Evolutionary conservation across 2,113 vertebrate genomes (phyloP), one percentile per base, ranked within the genome.

Genomic region (Geococcyx californianus): DNA sequence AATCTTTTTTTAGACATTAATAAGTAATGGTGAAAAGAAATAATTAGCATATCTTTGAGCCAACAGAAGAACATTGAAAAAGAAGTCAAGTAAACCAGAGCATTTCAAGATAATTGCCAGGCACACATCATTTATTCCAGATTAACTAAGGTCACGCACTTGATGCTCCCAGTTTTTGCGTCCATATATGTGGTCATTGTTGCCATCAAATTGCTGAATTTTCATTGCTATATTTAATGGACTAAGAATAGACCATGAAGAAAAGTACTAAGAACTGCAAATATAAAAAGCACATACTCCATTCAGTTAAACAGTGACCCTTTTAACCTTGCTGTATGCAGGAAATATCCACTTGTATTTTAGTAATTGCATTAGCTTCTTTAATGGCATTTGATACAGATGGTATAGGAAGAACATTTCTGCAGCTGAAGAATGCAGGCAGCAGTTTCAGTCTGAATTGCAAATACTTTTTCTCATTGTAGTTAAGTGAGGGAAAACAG

Each of bases 71-170:
- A 97, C 95, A 97, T 84, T 98, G 97, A 78, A 93, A 94, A 91
- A 84, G 78, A 90, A 97, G 79, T 84, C 95, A 87, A 96, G 97
- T 97, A 98, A 97, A 97, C 96, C 93, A 97, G 98, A 97, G 96
- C 97, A 97, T 98, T 98, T 98, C 97, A 95, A 95, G 97, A 95
- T 98, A 98, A 98, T 98, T 98, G 98, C 96, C 97, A 97, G 95
- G 97, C 97, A 98, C 98, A 98, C 98, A 98, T 99, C 98, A 99
- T 98, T 95, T 97, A 96, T 96, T 95, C 77, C 97, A 97, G 97
- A 98, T 98, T 98, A 98, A 95, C 94, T 84, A 95, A 97, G 98
- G 98, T 99, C 98, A 95, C 3, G 96, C 95, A 94, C 95, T 95
- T 84, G 85, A 74, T 97, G 93, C 87, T 91, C 75, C 49, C 82